phyloP scores from a whole-genome alignment of 2,888 invertebrate genomes.

The Alcis repandata region DNA sequence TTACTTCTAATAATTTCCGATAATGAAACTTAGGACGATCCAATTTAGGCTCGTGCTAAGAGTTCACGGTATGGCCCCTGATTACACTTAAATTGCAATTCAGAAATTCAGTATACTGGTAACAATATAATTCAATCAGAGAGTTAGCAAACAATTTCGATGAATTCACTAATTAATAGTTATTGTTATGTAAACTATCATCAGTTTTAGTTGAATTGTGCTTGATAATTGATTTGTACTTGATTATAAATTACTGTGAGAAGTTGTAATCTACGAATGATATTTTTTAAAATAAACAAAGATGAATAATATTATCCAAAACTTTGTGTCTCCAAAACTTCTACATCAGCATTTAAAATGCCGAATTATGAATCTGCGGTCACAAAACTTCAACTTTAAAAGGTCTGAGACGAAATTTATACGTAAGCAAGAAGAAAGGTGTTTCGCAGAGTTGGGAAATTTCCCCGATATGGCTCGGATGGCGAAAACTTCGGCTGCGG shows the following conservation, averaged over 20 bases:
- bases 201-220: neutral
- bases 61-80: too few species aligned
- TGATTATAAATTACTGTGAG: neutral
- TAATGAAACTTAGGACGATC: too few species aligned
- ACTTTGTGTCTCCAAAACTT: neutral
- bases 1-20: too few species aligned
- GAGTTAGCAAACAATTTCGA: neutral
- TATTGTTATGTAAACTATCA: neutral
- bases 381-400: conserved; percentile 21
- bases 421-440: conserved; percentile 27
- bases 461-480: conserved; percentile 19
- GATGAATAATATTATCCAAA: too few species aligned
- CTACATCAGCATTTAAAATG: conserved; percentile 5
- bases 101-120: neutral
- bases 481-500: conserved; percentile 16
- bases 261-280: too few species aligned
- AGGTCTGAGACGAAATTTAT: conserved; percentile 19
- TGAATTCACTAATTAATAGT: neutral
- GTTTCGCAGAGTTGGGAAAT: conserved; percentile 21
- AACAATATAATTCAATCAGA: conserved; percentile 7
- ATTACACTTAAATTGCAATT: too few species aligned
- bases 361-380: conserved; percentile 8
- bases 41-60: too few species aligned
- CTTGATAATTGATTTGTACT: neutral
- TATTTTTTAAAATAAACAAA: too few species aligned